Percentiles rank a stretch among this genome's conserved stretches.
Evolutionary conservation across 2,113 vertebrate species (phyloP).

Genomic region (Candoia aspera): DNA sequence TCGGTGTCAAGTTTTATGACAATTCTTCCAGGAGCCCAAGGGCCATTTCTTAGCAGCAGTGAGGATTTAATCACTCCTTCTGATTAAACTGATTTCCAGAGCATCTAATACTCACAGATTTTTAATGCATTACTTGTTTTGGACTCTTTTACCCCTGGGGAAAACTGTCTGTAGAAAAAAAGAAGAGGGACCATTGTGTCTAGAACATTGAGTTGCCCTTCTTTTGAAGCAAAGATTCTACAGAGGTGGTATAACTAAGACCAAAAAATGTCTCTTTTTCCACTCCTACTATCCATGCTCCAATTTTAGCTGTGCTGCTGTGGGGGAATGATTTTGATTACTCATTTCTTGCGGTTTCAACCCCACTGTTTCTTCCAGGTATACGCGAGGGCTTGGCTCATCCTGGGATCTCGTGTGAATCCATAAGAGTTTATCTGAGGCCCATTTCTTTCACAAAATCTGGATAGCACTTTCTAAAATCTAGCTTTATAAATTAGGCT

Average conservation of each 20-base stretch:
- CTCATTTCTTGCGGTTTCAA: background rate
- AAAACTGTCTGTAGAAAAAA: background rate
- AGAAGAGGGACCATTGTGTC: background rate
- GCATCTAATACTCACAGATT: conserved; percentile 48
- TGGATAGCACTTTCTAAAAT: background rate
- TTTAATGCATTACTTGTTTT: background rate
- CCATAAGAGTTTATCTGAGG: background rate
- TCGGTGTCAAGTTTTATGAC: conserved; percentile 56
- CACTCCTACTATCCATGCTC: conserved; percentile 6
- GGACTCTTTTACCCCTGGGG: conserved; percentile 31
- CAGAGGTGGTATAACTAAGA: conserved; percentile 32
- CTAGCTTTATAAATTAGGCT: background rate
- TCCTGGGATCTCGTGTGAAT: background rate
- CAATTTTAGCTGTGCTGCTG: conserved; percentile 8
- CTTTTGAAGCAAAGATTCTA: conserved; percentile 43
- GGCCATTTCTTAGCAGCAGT: conserved; percentile 39
- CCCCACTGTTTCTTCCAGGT: too few species aligned
- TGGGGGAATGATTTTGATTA: background rate
- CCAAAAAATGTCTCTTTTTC: background rate
- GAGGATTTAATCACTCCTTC: conserved; percentile 54
- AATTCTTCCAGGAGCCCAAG: conserved; percentile 48
- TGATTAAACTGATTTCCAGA: conserved; percentile 60
- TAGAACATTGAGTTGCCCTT: conserved; percentile 29
- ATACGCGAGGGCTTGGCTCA: background rate
- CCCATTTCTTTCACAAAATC: background rate